Conservation (phyloP, 2,797 vertebrate species). For the Pangasius mekongensis region DNA sequence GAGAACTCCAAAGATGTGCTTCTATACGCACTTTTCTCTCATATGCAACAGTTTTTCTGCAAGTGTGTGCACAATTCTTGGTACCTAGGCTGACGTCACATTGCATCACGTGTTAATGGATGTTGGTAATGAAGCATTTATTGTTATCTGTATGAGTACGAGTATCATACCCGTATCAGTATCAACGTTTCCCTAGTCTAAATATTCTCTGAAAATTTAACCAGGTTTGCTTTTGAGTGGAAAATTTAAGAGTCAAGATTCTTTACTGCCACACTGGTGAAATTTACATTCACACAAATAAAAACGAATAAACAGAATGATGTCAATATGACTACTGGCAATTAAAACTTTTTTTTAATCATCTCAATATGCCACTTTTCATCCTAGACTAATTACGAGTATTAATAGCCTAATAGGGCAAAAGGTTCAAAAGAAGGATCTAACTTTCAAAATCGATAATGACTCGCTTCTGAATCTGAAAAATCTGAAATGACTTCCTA, state of each 20-base stretch:
- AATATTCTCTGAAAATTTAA: not conserved
- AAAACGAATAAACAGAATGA: not conserved
- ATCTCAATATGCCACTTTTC: not conserved
- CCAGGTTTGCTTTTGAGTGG: not conserved
- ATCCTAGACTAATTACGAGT: constrained; percentile 30
- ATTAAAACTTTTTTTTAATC: not conserved
- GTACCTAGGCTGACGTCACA: not conserved
- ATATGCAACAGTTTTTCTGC: not conserved
- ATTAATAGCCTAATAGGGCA: not conserved
- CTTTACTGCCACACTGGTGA: not conserved
- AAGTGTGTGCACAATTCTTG: not conserved
- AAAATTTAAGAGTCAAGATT: not conserved
- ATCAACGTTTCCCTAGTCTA: not conserved
- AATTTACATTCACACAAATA: not conserved
- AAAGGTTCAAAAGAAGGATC: not conserved
- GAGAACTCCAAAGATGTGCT: constrained; percentile 28
- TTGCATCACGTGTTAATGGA: too few relatives aligned
- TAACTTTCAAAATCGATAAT: not conserved
- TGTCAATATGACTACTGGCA: too few relatives aligned
- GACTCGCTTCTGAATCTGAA: not conserved
- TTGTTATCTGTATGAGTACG: not conserved
- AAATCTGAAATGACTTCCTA: not conserved
- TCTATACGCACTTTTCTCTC: constrained; percentile 27
- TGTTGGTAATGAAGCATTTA: not conserved
- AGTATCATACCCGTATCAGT: not conserved